Evolutionary conservation across 1,140 invertebrate genomes (phyloP).

Genomic region (Coenobita brevimanus): DNA sequence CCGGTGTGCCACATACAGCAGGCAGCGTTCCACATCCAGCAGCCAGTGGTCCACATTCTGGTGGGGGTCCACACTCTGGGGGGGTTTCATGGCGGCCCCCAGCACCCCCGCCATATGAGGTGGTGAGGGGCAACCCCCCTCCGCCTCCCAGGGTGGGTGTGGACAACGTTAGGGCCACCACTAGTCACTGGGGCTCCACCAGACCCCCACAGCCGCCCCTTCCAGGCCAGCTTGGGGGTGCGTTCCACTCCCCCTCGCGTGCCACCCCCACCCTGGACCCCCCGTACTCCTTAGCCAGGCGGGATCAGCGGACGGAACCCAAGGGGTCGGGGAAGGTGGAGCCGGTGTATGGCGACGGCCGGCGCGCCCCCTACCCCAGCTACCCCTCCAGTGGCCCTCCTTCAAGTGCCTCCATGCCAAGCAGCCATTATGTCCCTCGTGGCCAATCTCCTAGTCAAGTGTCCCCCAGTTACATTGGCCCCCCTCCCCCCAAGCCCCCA

Average conservation of each 20-base stretch:
- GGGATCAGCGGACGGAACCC: conserved; percentile 40
- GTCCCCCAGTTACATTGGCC: conserved; percentile 49
- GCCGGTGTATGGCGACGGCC: conserved; percentile 50
- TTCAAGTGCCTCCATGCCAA: not conserved
- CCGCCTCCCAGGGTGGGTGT: conserved; percentile 53
- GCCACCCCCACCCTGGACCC: conserved; percentile 25
- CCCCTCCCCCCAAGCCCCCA: conserved; percentile 55
- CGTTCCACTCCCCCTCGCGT: conserved; percentile 37
- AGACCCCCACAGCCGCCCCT: conserved; percentile 36
- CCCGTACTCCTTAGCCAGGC: conserved; percentile 29
- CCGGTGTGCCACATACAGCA: too few relatives aligned
- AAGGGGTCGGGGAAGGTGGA: conserved; percentile 33
- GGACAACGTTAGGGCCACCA: conserved; percentile 57
- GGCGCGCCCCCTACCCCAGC: conserved; percentile 40
- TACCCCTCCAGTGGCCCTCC: conserved; percentile 24
- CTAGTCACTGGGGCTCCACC: conserved; percentile 56
- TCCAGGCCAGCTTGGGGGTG: not conserved
- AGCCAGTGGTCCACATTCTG: too few relatives aligned
- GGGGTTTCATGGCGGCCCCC: conserved; percentile 35
- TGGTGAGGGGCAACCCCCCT: conserved; percentile 56
- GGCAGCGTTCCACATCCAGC: too few relatives aligned
- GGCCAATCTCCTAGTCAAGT: conserved; percentile 57
- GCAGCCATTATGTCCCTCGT: conserved; percentile 27
- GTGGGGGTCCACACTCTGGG: not conserved
- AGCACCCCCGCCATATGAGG: conserved; percentile 52